Evolutionary conservation across 2,888 invertebrate genomes (phyloP).

Genomic region (Agrotis segetum): DNA sequence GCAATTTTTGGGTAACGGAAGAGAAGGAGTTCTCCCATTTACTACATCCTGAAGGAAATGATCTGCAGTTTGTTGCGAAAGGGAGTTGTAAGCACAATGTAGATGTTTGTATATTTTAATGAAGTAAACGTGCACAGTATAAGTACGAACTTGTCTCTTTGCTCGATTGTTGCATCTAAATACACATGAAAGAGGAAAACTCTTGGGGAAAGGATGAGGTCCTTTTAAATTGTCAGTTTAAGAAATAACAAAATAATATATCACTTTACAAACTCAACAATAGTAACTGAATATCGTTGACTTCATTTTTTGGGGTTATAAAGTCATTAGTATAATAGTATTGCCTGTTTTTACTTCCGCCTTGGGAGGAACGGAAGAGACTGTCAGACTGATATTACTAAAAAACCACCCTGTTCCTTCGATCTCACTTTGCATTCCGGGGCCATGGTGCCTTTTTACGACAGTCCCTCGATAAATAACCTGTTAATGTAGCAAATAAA

Average conservation of each 20-base stretch:
- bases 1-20: slow-evolving; percentile 25
- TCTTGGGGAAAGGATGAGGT: neutral
- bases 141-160: neutral
- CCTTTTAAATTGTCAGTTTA: neutral
- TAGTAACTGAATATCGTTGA: neutral
- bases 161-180: neutral
- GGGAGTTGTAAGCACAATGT: slow-evolving; percentile 1
- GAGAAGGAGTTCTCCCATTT: slow-evolving; percentile 33
- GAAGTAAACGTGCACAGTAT: neutral
- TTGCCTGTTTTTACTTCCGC: too few relatives aligned
- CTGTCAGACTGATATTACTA: too few relatives aligned
- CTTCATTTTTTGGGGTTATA: too few relatives aligned
- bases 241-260: neutral
- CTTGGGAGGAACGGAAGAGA: too few relatives aligned
- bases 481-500: too few relatives aligned
- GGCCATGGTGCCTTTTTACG: too few relatives aligned
- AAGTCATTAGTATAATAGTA: too few relatives aligned
- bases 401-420: too few relatives aligned
- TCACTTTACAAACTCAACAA: neutral
- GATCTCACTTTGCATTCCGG: too few relatives aligned
- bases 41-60: slow-evolving; percentile 29
- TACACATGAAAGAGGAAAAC: neutral
- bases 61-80: slow-evolving; percentile 19
- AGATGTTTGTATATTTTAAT: slow-evolving; percentile 24
- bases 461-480: too few relatives aligned